phyloP scores from a whole-genome alignment of 2,797 vertebrate species.

The Urophycis tenuis region DNA sequence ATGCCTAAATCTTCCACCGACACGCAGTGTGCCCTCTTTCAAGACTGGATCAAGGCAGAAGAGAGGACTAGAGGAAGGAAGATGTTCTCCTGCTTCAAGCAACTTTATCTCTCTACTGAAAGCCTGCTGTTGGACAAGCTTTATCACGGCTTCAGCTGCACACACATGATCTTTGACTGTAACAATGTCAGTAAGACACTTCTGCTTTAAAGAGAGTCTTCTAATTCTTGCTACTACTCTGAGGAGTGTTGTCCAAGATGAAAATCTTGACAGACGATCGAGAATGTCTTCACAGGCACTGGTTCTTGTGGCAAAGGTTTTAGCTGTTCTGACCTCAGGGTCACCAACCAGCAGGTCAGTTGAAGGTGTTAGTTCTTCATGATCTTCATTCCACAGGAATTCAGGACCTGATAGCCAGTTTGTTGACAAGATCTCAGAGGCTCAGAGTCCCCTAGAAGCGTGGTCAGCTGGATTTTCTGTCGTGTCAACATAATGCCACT shows the following conservation, averaged over 20 bases:
- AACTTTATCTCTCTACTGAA: constrained; percentile 12
- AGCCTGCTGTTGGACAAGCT: constrained; percentile 24
- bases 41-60: no score
- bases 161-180: constrained; percentile 10
- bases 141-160: constrained; percentile 21
- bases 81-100: neutral
- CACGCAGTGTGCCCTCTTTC: constrained; percentile 7
- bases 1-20: constrained; percentile 26
- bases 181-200: neutral
- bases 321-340: constrained; percentile 28
- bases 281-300: neutral
- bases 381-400: constrained; percentile 10
- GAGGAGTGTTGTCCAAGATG: constrained; percentile 19
- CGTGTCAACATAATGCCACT: neutral
- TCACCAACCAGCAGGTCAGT: constrained; percentile 28
- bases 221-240: constrained; percentile 36
- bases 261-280: constrained; percentile 5
- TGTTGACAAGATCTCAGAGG: neutral
- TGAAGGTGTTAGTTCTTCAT: neutral
- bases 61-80: no score
- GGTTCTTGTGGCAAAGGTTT: neutral
- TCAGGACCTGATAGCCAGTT: neutral
- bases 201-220: constrained; percentile 15
- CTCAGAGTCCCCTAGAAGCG: constrained; percentile 6
- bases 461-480: constrained; percentile 1